These are phyloP conservation scores for Mythimna pallens DNA, from an alignment of 2,888 invertebrate genomes.

Conservation along the genomic window DNA sequence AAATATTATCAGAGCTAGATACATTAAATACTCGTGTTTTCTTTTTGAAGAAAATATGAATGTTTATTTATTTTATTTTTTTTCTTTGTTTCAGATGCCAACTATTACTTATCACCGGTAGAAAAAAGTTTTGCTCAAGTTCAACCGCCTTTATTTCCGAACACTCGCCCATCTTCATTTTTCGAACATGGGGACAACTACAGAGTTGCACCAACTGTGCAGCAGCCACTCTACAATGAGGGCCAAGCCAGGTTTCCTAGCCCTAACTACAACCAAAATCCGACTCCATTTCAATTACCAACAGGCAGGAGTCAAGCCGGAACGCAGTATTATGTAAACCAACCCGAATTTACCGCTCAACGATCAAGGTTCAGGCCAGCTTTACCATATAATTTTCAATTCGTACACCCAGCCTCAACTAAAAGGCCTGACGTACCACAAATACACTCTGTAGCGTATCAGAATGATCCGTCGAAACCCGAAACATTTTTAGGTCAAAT, in stretches of 20 bases:
- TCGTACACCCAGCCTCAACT: slow-evolving; percentile 87
- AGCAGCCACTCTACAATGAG: slow-evolving; percentile 82
- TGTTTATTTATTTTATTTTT: slow-evolving; percentile 10
- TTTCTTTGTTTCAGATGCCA: slow-evolving; percentile 85
- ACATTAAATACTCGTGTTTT: background rate
- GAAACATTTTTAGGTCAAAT: slow-evolving; percentile 92
- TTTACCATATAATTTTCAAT: slow-evolving; percentile 85
- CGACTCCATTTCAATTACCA: slow-evolving; percentile 87
- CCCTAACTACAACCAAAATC: slow-evolving; percentile 88
- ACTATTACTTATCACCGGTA: slow-evolving; percentile 87
- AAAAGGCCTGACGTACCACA: slow-evolving; percentile 90
- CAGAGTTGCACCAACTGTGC: slow-evolving; percentile 78
- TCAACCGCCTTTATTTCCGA: slow-evolving; percentile 86
- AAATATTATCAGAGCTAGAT: background rate
- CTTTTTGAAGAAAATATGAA: background rate
- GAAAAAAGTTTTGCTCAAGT: slow-evolving; percentile 90
- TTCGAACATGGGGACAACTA: slow-evolving; percentile 84
- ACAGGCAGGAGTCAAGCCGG: slow-evolving; percentile 87
- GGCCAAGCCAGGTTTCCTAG: slow-evolving; percentile 84
- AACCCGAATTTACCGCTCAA: slow-evolving; percentile 84
- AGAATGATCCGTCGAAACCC: slow-evolving; percentile 91
- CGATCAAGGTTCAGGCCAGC: slow-evolving; percentile 85
- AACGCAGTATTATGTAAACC: slow-evolving; percentile 86
- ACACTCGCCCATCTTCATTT: slow-evolving; percentile 81
- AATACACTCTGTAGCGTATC: slow-evolving; percentile 90